Conservation (phyloP, 2,797 vertebrate species). For the Toxotes lorentzi region DNA sequence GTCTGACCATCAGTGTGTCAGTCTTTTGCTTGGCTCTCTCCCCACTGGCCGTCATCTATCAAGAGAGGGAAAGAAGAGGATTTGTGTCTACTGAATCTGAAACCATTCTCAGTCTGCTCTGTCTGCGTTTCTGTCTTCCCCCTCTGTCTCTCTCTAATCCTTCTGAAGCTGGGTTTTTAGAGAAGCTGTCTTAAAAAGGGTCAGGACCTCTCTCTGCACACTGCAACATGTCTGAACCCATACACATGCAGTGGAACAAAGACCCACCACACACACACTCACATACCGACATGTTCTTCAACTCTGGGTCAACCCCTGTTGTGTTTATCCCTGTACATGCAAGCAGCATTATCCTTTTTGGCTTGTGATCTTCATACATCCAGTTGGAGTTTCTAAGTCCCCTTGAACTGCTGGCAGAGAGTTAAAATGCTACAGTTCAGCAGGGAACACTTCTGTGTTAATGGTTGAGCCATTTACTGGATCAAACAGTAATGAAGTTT, state of each 20-base stretch:
- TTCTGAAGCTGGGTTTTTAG: slow-evolving; percentile 71
- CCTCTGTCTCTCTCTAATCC: slow-evolving; percentile 69
- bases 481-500: slow-evolving; percentile 33
- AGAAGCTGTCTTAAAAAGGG: slow-evolving; percentile 72
- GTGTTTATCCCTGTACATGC: slow-evolving; percentile 54
- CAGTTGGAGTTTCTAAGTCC: slow-evolving; percentile 47
- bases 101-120: slow-evolving; percentile 72
- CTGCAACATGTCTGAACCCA: slow-evolving; percentile 55
- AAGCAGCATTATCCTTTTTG: slow-evolving; percentile 42
- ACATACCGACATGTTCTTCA: slow-evolving; percentile 21
- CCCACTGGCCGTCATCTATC: slow-evolving; percentile 68
- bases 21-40: slow-evolving; percentile 62
- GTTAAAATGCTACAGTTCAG: slow-evolving; percentile 33
- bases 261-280: slow-evolving; percentile 31
- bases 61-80: slow-evolving; percentile 73
- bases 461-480: slow-evolving; percentile 9
- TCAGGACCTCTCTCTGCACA: slow-evolving; percentile 64
- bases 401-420: slow-evolving; percentile 37
- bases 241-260: slow-evolving; percentile 36
- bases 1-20: slow-evolving; percentile 45
- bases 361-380: slow-evolving; percentile 49
- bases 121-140: slow-evolving; percentile 68
- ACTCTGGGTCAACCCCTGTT: slow-evolving; percentile 32
- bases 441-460: slow-evolving; percentile 22
- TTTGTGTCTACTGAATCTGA: slow-evolving; percentile 76